phyloP scores from a whole-genome alignment of 2,797 vertebrate genomes.

The Cossypha caffra region DNA sequence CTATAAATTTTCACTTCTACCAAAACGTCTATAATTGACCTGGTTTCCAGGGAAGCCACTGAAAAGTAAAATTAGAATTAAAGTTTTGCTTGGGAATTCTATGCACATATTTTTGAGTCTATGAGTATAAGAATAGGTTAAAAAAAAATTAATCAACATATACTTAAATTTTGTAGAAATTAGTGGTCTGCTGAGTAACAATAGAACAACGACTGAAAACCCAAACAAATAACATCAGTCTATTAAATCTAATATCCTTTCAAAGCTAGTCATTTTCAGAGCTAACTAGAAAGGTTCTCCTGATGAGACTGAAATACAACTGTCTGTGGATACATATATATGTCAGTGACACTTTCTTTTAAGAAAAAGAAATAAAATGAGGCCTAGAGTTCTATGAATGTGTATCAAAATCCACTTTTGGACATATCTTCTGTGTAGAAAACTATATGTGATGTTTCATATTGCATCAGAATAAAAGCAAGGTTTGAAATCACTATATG shows the following conservation, averaged over 20 bases:
- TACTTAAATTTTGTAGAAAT: neutral
- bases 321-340: neutral
- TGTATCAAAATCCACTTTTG: neutral
- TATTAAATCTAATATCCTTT: neutral
- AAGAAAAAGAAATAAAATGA: neutral
- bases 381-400: fast-evolving
- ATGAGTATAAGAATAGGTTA: neutral
- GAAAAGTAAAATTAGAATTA: neutral
- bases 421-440: neutral
- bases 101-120: neutral
- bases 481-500: neutral
- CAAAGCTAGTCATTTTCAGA: neutral
- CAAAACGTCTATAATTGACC: neutral
- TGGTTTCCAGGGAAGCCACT: neutral
- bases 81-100: neutral
- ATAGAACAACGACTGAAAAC: neutral
- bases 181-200: neutral
- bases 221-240: neutral
- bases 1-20: neutral
- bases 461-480: neutral
- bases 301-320: neutral
- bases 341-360: neutral
- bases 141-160: neutral
- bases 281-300: neutral
- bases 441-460: neutral